Base-by-base conservation (phyloP, 2,888 invertebrate species). In the Acleris sparsana region DNA sequence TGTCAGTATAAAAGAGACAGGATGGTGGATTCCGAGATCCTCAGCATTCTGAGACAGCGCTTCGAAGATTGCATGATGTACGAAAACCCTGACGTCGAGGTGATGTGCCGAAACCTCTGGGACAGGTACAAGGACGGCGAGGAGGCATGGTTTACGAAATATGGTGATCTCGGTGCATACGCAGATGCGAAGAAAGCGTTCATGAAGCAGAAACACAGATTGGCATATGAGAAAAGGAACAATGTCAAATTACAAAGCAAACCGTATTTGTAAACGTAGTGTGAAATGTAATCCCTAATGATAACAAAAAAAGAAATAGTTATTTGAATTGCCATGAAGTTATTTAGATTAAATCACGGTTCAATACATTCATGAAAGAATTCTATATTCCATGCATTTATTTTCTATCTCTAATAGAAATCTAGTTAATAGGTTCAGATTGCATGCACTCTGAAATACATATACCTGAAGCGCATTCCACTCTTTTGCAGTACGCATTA, bases 111-210 rank as follows among this genome's bases (percentile, higher is more conserved):
- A 13, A 1, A 7, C n/a, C 13, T 57, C 2, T 57, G 17, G n/a
- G 57, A 44, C 5, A 46, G 11, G 46, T 57, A 57, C 13, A 44
- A 25, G 46, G 94, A 96, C 62, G 96, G 96, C 29, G 88, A 94
- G 55, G 94, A 94, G 63, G 96, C 96, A 82, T 98, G 95, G 95
- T 97, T 97, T 83, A 94, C 94, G 56, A 98, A 97, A 93, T 98
- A 98, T 93, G 98, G 98, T 64, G 98, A 98, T 85, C 84, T 98
- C 70, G 97, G 97, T 39, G 93, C 87, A 1, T 93, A 93, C 71
- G 93, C 93, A 43, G 93, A 94, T 77, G 96, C 95, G 5, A 57
- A 44, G 25, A 56, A 57, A 5, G 22, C 25, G 1, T 57, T 13
- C 17, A 57, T 57, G 57, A 57, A 57, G 46, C 46, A 57, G 25